Evolutionary conservation across 2,797 vertebrate species (phyloP).

Genomic region (Sphaeramia orbicularis): DNA sequence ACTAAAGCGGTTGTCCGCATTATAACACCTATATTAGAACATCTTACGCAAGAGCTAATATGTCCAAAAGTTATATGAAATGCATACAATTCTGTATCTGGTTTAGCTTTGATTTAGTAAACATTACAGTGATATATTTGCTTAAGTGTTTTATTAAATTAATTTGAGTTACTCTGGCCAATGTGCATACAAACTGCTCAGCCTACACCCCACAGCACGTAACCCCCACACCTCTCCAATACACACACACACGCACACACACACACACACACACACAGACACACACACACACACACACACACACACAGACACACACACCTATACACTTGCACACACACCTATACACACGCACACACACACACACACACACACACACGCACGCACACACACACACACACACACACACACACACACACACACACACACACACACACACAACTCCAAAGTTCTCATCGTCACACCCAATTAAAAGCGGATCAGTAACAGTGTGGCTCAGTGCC

Average conservation of each 20-base stretch:
- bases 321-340: too few relatives aligned
- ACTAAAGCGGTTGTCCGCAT: too few relatives aligned
- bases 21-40: neutral
- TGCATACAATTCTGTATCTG: neutral
- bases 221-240: neutral
- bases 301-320: neutral
- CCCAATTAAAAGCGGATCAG: constrained; percentile 82
- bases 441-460: constrained; percentile 76
- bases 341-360: neutral
- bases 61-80: neutral
- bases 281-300: neutral
- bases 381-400: neutral
- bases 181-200: neutral
- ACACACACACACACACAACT: constrained; percentile 14
- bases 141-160: constrained; percentile 42
- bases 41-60: neutral
- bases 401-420: constrained; percentile 1
- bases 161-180: constrained; percentile 10
- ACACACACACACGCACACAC: neutral
- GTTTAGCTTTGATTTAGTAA: constrained; percentile 11
- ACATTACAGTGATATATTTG: constrained; percentile 2
- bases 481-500: constrained; percentile 68
- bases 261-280: neutral
- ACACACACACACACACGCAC: constrained; percentile 1
- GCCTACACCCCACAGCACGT: neutral